Base-by-base conservation (phyloP, 1,140 invertebrate genomes). In the Listronotus oregonensis region DNA sequence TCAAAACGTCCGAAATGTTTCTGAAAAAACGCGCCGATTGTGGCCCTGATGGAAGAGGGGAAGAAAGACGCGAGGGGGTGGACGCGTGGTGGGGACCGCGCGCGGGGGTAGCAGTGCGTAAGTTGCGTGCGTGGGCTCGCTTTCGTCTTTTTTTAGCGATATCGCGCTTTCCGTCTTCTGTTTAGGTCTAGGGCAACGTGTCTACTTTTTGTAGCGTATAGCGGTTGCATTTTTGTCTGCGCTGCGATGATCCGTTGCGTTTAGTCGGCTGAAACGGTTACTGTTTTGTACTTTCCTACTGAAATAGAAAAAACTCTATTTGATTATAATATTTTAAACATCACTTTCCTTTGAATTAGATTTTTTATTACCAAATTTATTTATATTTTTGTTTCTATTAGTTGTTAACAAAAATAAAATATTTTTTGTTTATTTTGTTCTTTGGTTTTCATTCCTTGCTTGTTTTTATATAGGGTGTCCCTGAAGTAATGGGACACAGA, bases 1-100 rank as follows among this genome's bases (percentile, higher is more conserved):
- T 75, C 74, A 77, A 77, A 77, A 78, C 77, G 76, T 75, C 73
- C 76, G 73, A 75, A 76, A 74, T 73, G 77, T 76, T 78, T 78
- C 74, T 77, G 72, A 78, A 79, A 78, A 76, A 78, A 71, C 71
- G 75, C 72, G 74, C 74, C 74, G 71, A 37, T 37, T 37, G 69
- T 55, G 66, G 46, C 32, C 40, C 55, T 51, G 39, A 58, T n/a
- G 62, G 67, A 68, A 67, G 67, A 59, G 67, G 71, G 70, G 66
- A 67, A 66, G 59, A 52, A 66, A 71, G 67, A 70, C 70, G 71
- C 67, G 71, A 70, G 46, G 63, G 63, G 71, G 68, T 56, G 66
- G 57, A 60, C 40, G 66, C 55, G 56, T 43, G 56, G 56, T 43
- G 71, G 69, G 73, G 68, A 68, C 69, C 54, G 61, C 39, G 62